Base-by-base conservation (phyloP, 2,888 invertebrate species). In the Schizaphis graminum region DNA sequence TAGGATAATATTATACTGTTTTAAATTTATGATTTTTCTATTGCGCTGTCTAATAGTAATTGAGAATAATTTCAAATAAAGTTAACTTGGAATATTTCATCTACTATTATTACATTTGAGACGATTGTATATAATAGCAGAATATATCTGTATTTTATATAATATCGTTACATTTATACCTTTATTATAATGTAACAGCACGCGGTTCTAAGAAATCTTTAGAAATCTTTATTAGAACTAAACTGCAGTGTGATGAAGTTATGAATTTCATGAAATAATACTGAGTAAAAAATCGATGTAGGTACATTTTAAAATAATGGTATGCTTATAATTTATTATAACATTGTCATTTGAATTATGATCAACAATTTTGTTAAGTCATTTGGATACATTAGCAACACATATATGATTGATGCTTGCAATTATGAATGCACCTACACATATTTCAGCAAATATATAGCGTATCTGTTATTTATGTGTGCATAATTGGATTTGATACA, bases 371-470 rank as follows among this genome's bases (percentile, higher is more conserved):
- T 77, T 77, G 35, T 77, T 35, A 24, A 77, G 77, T 77, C 77
- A 77, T 77, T 77, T 77, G 21, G 35, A 35, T 24, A 77, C 35
- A 77, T 77, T 21, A 35, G 35, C 21, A 77, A 77, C 35, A 77
- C 77, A 77, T 77, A 77, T 7, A 77, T 77, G 77, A 77, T 77
- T 35, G 77, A 77, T 77, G 35, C 21, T 77, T 77, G 35, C 21
- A 77, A 77, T 77, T 77, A 77, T 77, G 77, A 35, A 77, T 77
- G 77, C 77, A 77, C 77, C 77, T 77, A 77, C 77, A 77, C 35
- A 77, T 35, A 77, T 77, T 77, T 77, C 35, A 77, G 77, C 35
- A 77, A 77, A 35, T 21, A 35, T 21, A 77, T 21, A 77, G 67
- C 35, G n/a, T 77, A 41, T 35, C 35, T 77, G 21, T 35, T 35